Conservation (phyloP, 2,113 vertebrate species). For the Gorsachius goisagi region DNA sequence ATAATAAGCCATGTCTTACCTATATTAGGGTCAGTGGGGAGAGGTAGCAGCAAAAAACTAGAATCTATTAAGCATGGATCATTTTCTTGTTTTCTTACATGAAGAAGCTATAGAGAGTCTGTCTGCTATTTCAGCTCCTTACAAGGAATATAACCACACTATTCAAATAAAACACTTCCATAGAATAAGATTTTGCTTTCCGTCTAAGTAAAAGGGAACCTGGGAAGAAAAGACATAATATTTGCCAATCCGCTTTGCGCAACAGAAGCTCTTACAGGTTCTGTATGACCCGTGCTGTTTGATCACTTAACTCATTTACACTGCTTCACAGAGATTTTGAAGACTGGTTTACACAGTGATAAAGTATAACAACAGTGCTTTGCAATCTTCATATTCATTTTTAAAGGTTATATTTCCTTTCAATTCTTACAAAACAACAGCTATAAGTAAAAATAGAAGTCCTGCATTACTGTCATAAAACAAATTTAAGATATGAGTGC, state of each 20-base stretch:
- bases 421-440: background rate
- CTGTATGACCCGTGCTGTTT: background rate
- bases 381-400: background rate
- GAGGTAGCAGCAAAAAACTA: background rate
- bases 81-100: background rate
- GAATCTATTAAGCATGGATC: background rate
- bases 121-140: background rate
- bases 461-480: background rate
- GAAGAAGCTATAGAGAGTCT: background rate
- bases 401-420: background rate
- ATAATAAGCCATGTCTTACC: background rate
- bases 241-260: background rate
- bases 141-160: background rate
- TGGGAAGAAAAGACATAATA: background rate
- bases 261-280: background rate
- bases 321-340: background rate
- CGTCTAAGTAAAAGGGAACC: background rate
- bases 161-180: background rate
- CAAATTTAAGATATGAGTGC: background rate
- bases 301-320: background rate
- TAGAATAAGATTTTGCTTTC: background rate
- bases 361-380: background rate
- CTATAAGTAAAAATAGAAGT: background rate
- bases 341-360: background rate
- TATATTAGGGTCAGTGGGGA: background rate